Base-by-base conservation (phyloP, 1,140 invertebrate genomes). In the Microvelia longipes region DNA sequence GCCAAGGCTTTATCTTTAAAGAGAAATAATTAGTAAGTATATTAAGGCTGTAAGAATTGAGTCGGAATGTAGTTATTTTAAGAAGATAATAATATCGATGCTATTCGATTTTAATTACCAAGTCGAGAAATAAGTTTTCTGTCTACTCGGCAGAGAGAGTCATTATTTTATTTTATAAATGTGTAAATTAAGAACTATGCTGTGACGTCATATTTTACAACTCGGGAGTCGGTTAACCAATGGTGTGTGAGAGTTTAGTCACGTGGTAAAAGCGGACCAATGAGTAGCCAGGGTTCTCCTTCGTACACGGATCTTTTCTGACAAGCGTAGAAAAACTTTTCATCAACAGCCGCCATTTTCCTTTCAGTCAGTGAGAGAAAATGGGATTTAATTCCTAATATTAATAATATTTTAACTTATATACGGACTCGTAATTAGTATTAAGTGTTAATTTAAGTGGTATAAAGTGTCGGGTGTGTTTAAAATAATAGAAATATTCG, bases 301-400 rank as follows among this genome's bases (percentile, higher is more conserved):
- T 83, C 82, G 81, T 83, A 85, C 85, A 88, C 88, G 87, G 88
- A 85, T 85, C 87, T 87, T 84, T 89, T 88, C 87, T 90, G 88
- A 90, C 90, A 90, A 90, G 88, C 88, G 88, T 90, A 90, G 86
- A 88, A 90, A 90, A 90, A 90, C 86, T 90, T 88, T 86, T 89
- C 88, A 89, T 90, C 89, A 90, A 90, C 88, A 90, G 88, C 89
- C 88, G 90, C 90, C 90, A 92, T 92, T 87, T 91, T 91, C 88
- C 85, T 84, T 85, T 84, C 83, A 50, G 71, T 66, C 63, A 70
- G 67, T 71, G 82, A 83, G 85, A 84, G 82, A 83, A 85, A 85
- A 83, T 86, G 81, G 81, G 82, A 82, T 83, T 82, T 84, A 85
- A 83, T 83, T 83, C 80, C 81, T 80, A 80, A 83, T 83, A 82